Conservation (phyloP, 2,797 vertebrate genomes). For the Melanotaenia trifasciata region DNA sequence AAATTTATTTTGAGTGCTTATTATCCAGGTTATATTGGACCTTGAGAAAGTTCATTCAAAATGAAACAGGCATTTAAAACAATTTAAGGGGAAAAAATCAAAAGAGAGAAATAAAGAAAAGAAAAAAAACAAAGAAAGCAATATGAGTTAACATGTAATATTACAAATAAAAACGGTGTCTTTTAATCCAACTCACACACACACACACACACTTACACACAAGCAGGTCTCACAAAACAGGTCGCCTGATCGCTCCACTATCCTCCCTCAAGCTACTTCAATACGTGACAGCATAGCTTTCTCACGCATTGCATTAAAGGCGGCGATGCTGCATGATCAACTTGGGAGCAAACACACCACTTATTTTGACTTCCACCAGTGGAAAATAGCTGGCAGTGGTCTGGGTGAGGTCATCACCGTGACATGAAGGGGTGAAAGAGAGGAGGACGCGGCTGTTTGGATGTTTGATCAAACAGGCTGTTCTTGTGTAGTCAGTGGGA, state of each 20-base stretch:
- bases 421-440: slow-evolving; percentile 47
- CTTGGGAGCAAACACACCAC: slow-evolving; percentile 33
- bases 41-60: background rate
- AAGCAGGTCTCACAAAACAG: slow-evolving; percentile 21
- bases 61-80: background rate
- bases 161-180: background rate
- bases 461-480: slow-evolving; percentile 68
- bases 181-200: slow-evolving; percentile 8
- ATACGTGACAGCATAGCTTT: slow-evolving; percentile 40
- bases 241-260: slow-evolving; percentile 37
- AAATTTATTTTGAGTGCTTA: background rate
- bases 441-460: slow-evolving; percentile 64
- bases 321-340: slow-evolving; percentile 36
- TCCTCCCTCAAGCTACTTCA: slow-evolving; percentile 35
- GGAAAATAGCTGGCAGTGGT: slow-evolving; percentile 51
- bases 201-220: background rate
- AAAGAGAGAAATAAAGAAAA: background rate
- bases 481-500: slow-evolving; percentile 74
- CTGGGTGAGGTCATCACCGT: slow-evolving; percentile 68
- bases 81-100: background rate
- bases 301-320: slow-evolving; percentile 41
- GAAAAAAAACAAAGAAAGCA: background rate
- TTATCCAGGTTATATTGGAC: background rate
- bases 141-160: slow-evolving; percentile 22
- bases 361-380: slow-evolving; percentile 59